Base-by-base conservation (phyloP, 2,797 vertebrate species). In the Semaprochilodus insignis region DNA sequence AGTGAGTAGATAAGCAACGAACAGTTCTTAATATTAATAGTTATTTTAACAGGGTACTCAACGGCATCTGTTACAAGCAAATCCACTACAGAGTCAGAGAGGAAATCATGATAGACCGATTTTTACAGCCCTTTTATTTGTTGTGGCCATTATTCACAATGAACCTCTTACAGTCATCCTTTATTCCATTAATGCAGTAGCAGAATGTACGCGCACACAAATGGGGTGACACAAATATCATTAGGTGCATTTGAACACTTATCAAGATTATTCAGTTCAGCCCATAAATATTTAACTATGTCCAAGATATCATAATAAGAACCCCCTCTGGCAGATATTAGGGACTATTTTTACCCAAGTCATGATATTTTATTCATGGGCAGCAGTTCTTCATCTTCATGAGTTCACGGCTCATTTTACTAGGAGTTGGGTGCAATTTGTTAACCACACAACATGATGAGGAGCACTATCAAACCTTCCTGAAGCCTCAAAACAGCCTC, bases 361-460 rank as follows among this genome's bases (percentile, higher is more conserved):
- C 21, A 25, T 81, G 34, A 88, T 89, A 83, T 88, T 89, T 89
- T 87, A 89, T 89, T 88, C 88, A 89, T 89, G 81, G 31, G 59
- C 77, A 57, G 81, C 80, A 87, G 81, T 88, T 87, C 76, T 78
- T 89, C 76, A 89, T 89, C 85, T 82, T 83, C 63, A 79, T 78
- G 51, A 74, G 55, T 78, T 73, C 69, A 71, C 63, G 34, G 70
- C 78, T 88, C 84, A 86, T 82, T 82, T 86, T 87, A 80, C 70
- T 74, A 77, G 15, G 71, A 81, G 66, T 69, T 81, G 66, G 72
- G 55, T 67, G 60, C 83, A 80, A 89, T 87, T 86, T 85, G 83
- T 88, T 85, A 87, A 84, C 81, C 71, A 76, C 77, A 86, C 77
- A 87, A 83, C 78, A 81, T 59, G 77, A 74, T 54, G 48, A 86